Evolutionary conservation across 2,797 vertebrate genomes (phyloP).

Genomic region (Sebastes vulpes): DNA sequence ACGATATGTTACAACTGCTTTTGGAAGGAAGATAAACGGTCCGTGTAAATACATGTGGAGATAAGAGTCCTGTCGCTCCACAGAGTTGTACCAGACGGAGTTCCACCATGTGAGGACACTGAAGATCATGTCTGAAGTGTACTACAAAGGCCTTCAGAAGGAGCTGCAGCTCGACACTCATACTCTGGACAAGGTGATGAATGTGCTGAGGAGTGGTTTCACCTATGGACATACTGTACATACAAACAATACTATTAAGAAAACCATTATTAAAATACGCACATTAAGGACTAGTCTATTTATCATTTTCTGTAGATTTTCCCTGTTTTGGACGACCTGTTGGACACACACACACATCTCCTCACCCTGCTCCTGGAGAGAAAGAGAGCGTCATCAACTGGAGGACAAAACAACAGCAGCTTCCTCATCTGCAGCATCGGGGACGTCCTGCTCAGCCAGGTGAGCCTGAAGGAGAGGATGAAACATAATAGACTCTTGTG

Average conservation of each 20-base stretch:
- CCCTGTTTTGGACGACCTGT: constrained; percentile 90
- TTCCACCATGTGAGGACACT: constrained; percentile 94
- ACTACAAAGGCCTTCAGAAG: constrained; percentile 90
- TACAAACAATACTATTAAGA: background rate
- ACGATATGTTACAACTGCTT: background rate
- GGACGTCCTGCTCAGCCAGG: constrained; percentile 90
- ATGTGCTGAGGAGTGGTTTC: background rate
- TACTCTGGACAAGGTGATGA: constrained; percentile 85
- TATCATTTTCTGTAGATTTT: constrained; percentile 79
- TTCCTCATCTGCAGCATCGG: constrained; percentile 91
- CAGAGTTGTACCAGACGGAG: constrained; percentile 95
- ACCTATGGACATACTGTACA: background rate
- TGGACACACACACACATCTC: constrained; percentile 91
- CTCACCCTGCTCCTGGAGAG: constrained; percentile 90
- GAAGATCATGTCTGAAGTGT: constrained; percentile 95
- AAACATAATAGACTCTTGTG: background rate
- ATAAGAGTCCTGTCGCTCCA: background rate
- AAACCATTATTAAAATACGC: background rate
- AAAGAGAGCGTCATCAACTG: constrained; percentile 82
- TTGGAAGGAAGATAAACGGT: background rate
- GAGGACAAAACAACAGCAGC: constrained; percentile 86
- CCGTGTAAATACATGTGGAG: background rate
- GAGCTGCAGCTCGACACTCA: constrained; percentile 90
- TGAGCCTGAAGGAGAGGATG: constrained; percentile 56
- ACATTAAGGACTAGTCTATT: background rate